phyloP scores from a whole-genome alignment of 2,113 vertebrate genomes.

The Gavialis gangeticus region DNA sequence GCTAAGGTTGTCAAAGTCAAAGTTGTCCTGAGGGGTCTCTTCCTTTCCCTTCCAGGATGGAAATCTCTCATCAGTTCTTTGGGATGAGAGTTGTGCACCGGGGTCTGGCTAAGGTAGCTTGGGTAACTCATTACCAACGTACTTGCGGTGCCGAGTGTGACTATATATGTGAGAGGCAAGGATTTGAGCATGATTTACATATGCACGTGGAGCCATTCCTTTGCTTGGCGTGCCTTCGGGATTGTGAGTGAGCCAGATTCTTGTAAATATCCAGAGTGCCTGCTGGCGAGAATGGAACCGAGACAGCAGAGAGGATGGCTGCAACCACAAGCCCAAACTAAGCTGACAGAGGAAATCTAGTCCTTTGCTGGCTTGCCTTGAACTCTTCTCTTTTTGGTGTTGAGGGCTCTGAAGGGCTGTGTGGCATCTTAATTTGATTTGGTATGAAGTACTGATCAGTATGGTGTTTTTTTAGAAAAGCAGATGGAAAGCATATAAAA shows the following conservation, averaged over 20 bases:
- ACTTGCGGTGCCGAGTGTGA: background rate
- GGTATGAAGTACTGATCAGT: background rate
- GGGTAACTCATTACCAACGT: background rate
- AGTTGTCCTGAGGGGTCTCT: background rate
- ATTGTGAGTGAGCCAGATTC: background rate
- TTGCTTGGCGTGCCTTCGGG: background rate
- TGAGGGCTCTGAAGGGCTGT: background rate
- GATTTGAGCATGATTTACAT: background rate
- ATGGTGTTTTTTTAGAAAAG: background rate
- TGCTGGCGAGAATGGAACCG: accelerated
- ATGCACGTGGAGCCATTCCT: accelerated
- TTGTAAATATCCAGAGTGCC: accelerated
- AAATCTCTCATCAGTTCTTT: background rate
- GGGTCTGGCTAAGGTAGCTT: background rate
- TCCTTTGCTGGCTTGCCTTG: background rate
- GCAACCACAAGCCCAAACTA: conserved; percentile 34
- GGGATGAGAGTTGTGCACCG: background rate
- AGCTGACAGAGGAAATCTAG: background rate
- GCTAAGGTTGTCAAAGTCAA: background rate
- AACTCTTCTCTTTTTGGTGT: background rate
- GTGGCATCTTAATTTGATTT: background rate
- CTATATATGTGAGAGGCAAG: no score
- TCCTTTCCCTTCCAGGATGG: accelerated
- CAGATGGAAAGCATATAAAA: background rate
- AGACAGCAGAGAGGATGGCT: background rate